Evolutionary conservation across 2,797 vertebrate genomes (phyloP).

Genomic region (Amphiprion clarkii): DNA sequence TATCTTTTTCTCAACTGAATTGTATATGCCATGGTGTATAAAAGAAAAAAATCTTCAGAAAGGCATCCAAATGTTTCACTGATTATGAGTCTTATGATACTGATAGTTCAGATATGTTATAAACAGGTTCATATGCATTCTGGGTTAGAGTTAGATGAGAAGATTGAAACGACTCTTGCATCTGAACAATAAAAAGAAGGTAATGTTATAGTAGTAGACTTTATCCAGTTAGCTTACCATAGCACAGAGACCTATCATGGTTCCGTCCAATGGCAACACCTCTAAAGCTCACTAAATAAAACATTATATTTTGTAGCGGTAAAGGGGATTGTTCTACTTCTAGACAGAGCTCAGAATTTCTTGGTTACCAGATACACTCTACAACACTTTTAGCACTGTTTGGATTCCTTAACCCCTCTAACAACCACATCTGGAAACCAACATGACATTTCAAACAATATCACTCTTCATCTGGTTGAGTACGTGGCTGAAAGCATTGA

Average conservation of each 20-base stretch:
- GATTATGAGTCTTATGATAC: no score
- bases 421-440: constrained; percentile 58
- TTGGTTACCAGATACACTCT: constrained; percentile 7
- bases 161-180: no score
- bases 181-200: no score
- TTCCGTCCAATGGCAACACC: neutral
- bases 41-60: no score
- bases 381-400: constrained; percentile 20
- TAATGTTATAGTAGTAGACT: no score
- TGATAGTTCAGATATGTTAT: no score
- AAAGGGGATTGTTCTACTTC: neutral
- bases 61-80: neutral
- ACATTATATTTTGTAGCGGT: neutral
- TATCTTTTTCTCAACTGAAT: neutral
- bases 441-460: constrained; percentile 56
- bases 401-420: constrained; percentile 56
- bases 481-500: constrained; percentile 68
- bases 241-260: neutral
- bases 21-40: no score
- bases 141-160: no score
- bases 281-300: neutral
- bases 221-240: neutral
- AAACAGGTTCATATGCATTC: no score
- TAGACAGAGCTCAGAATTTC: neutral
- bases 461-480: constrained; percentile 63